Evolutionary conservation across 2,797 vertebrate species (phyloP).

Genomic region (Austrolebias charrua): DNA sequence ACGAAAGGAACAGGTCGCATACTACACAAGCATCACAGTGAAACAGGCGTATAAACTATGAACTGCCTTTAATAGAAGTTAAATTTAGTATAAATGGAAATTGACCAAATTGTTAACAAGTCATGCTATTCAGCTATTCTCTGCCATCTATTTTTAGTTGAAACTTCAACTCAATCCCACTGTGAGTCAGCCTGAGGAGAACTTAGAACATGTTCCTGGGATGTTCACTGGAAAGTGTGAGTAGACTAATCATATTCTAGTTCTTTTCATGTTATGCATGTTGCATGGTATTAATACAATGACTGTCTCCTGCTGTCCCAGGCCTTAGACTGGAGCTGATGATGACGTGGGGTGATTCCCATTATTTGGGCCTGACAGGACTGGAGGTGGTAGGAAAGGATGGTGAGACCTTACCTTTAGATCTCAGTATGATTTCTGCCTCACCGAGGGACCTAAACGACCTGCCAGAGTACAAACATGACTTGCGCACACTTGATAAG

Average conservation of each 20-base stretch:
- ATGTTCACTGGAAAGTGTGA: constrained; percentile 88
- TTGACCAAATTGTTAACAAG: neutral
- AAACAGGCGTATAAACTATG: too few relatives aligned
- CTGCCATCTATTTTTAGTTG: constrained; percentile 61
- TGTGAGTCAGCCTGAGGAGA: constrained; percentile 53
- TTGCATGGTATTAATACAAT: neutral
- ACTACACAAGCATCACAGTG: too few relatives aligned
- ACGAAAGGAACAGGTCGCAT: too few relatives aligned
- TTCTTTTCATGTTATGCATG: neutral
- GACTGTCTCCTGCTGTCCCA: constrained; percentile 41
- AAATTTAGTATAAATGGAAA: too few relatives aligned
- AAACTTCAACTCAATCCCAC: constrained; percentile 65
- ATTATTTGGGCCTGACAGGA: constrained; percentile 92
- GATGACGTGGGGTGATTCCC: constrained; percentile 90
- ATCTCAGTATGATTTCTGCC: constrained; percentile 82
- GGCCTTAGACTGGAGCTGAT: constrained; percentile 88
- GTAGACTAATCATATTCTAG: constrained; percentile 49
- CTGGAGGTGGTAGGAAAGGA: constrained; percentile 90
- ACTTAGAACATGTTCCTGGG: constrained; percentile 77
- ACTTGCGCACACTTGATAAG: constrained; percentile 92
- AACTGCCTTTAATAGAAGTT: too few relatives aligned
- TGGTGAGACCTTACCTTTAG: constrained; percentile 85
- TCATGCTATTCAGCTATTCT: neutral
- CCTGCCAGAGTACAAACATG: constrained; percentile 84
- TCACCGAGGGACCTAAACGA: constrained; percentile 89